phyloP scores from a whole-genome alignment of 2,888 invertebrate genomes.

The Plutella xylostella region DNA sequence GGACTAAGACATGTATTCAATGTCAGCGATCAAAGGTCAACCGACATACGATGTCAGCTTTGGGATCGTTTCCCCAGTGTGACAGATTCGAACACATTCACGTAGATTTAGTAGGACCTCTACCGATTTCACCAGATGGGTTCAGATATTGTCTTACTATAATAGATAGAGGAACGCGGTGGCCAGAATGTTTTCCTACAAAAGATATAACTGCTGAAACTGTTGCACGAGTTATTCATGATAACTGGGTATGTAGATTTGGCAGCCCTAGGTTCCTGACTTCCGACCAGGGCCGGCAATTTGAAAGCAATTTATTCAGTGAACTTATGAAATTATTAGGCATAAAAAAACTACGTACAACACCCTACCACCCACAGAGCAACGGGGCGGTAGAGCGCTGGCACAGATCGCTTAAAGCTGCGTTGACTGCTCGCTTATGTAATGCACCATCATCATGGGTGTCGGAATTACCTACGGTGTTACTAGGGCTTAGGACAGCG shows the following conservation, averaged over 20 bases:
- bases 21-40: conserved; percentile 9
- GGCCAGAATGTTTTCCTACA: conserved; percentile 20
- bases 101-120: conserved; percentile 7
- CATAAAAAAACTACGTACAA: conserved; percentile 11
- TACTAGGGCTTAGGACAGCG: conserved; percentile 15
- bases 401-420: conserved; percentile 16
- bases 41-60: conserved; percentile 4
- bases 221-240: conserved; percentile 14
- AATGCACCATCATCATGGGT: conserved; percentile 18
- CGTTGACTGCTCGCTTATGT: conserved; percentile 8
- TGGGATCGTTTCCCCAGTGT: not conserved
- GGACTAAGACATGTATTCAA: conserved; percentile 3
- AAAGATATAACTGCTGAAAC: conserved; percentile 19
- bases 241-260: conserved; percentile 9
- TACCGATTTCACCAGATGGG: conserved; percentile 13
- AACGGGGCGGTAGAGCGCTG: conserved; percentile 19
- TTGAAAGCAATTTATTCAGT: conserved; percentile 27
- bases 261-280: conserved; percentile 19
- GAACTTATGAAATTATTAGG: conserved; percentile 19
- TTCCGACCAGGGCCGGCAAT: conserved; percentile 30
- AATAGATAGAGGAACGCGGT: conserved; percentile 19
- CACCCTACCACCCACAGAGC: conserved; percentile 17
- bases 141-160: conserved; percentile 20
- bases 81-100: conserved; percentile 8
- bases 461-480: conserved; percentile 25